These are phyloP conservation scores for Periphyllus acericola DNA, from an alignment of 2,888 invertebrate genomes.

Conservation along the genomic window DNA sequence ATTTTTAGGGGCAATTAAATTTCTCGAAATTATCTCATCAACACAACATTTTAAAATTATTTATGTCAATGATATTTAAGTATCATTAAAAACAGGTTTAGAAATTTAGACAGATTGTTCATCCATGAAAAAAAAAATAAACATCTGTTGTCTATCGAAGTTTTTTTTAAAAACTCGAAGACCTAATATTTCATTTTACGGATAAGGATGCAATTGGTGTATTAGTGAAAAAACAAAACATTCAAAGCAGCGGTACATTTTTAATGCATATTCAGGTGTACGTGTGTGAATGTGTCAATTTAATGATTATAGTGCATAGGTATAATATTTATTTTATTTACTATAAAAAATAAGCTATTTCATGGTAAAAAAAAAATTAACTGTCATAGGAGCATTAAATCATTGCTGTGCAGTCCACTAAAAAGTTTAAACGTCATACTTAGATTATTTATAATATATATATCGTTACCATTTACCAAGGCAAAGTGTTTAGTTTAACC, in stretches of 20 bases:
- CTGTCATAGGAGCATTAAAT: neutral
- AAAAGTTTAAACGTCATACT: neutral
- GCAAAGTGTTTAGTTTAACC: conserved; percentile 2
- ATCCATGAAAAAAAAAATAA: neutral
- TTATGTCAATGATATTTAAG: neutral
- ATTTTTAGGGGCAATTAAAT: neutral
- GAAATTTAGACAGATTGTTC: neutral
- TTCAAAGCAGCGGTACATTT: neutral
- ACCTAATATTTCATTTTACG: neutral
- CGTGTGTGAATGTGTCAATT: neutral
- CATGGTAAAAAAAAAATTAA: neutral
- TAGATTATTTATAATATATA: neutral
- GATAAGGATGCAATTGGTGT: neutral
- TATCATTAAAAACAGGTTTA: neutral
- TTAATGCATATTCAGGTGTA: neutral
- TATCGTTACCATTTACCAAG: conserved; percentile 13
- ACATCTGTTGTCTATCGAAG: neutral
- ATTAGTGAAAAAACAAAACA: neutral
- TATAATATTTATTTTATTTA: neutral
- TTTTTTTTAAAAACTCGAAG: neutral
- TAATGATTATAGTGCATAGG: neutral
- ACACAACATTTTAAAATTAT: neutral
- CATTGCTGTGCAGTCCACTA: neutral
- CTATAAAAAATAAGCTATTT: neutral
- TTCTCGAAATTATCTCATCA: neutral